phyloP scores from a whole-genome alignment of 1,140 invertebrate species.

The Drosophila asahinai region DNA sequence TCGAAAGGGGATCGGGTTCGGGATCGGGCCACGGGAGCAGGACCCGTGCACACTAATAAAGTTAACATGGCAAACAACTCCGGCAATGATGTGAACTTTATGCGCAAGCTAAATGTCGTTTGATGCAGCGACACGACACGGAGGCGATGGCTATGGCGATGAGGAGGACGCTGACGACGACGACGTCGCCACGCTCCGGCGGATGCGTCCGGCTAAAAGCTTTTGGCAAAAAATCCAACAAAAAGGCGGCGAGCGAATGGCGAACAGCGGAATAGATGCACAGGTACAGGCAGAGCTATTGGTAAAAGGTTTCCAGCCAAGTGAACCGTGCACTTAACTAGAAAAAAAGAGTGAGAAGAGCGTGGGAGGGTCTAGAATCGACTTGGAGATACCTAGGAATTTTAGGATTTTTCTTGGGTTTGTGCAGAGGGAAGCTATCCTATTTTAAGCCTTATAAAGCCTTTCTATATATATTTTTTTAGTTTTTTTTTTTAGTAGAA shows the following conservation, averaged over 20 bases:
- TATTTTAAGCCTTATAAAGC: too few relatives aligned
- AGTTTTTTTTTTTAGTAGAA: too few relatives aligned
- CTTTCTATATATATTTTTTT: too few relatives aligned
- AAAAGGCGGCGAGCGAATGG: slow-evolving; percentile 35
- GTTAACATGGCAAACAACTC: slow-evolving; percentile 78
- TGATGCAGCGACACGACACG: slow-evolving; percentile 62
- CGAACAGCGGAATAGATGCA: slow-evolving; percentile 39
- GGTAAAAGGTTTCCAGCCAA: slow-evolving; percentile 66
- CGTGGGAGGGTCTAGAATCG: neutral
- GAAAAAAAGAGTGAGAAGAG: slow-evolving; percentile 1
- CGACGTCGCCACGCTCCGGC: slow-evolving; percentile 56
- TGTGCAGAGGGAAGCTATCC: neutral
- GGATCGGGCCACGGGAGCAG: slow-evolving; percentile 11
- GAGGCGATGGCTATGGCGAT: neutral
- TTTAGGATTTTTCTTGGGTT: too few relatives aligned
- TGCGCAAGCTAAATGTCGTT: slow-evolving; percentile 80
- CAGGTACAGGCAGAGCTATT: slow-evolving; percentile 53
- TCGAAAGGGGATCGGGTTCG: neutral
- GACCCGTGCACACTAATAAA: slow-evolving; percentile 58
- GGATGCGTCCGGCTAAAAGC: slow-evolving; percentile 74
- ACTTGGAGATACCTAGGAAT: neutral
- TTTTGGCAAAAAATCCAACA: slow-evolving; percentile 66
- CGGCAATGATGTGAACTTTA: slow-evolving; percentile 76
- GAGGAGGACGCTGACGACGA: slow-evolving; percentile 13
- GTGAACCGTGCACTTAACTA: slow-evolving; percentile 59